phyloP scores from a whole-genome alignment of 2,888 invertebrate genomes.

The Netelia melanura region DNA sequence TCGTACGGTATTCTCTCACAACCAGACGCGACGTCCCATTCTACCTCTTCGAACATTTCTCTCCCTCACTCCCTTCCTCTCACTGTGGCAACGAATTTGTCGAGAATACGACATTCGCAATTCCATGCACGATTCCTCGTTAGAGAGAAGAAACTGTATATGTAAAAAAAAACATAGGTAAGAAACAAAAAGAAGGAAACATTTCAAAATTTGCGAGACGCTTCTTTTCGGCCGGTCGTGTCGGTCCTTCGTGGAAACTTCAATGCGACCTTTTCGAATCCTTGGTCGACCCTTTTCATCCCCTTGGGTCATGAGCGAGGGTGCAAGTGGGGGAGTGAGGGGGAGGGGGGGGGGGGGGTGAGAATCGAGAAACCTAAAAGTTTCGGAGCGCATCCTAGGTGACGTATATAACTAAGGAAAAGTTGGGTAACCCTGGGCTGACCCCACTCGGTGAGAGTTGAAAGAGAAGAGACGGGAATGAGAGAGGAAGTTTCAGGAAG shows the following conservation, averaged over 20 bases:
- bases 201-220: neutral
- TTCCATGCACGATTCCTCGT: neutral
- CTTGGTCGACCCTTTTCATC: neutral
- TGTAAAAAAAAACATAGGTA: neutral
- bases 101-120: constrained; percentile 6
- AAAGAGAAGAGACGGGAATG: neutral
- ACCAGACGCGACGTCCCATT: neutral
- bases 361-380: constrained; percentile 4
- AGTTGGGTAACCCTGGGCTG: constrained; percentile 19
- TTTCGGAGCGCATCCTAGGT: neutral
- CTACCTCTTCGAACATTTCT: neutral
- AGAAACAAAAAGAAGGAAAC: neutral
- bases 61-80: neutral
- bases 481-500: constrained; percentile 26
- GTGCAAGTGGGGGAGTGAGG: no score
- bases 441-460: neutral
- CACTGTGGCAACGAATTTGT: neutral
- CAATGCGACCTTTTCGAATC: neutral
- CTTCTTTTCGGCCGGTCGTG: neutral
- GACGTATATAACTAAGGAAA: neutral
- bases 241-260: constrained; percentile 15
- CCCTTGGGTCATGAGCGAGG: neutral
- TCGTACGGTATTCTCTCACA: constrained; percentile 21
- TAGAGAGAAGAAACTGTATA: neutral
- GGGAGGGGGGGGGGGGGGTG: no score